A percentile compares a stretch with the other conserved stretches of the same genome.
Evolutionary conservation across 1,140 invertebrate genomes (phyloP).

Genomic region (Linepithema humile): DNA sequence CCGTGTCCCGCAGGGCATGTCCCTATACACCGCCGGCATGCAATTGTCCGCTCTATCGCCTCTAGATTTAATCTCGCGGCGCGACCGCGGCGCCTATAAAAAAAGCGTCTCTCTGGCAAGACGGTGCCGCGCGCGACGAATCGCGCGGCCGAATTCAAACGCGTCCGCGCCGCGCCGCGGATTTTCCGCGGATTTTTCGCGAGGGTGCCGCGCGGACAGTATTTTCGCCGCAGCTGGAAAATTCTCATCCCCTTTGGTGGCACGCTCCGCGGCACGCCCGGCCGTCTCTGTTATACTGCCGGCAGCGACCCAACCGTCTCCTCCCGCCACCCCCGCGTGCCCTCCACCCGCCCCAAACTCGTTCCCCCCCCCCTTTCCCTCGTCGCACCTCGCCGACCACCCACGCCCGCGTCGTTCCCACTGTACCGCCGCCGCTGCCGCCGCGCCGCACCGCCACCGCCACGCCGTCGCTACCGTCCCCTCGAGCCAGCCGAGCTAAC

Average conservation of each 20-base stretch:
- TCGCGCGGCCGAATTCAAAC: neutral
- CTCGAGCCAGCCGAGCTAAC: constrained; percentile 64
- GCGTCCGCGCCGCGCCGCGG: neutral
- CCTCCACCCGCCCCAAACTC: constrained; percentile 60
- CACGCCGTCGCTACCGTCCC: constrained; percentile 59
- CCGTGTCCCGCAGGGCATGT: constrained; percentile 84
- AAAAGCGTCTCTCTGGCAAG: constrained; percentile 76
- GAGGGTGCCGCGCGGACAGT: constrained; percentile 74
- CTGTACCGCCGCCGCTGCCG: constrained; percentile 41
- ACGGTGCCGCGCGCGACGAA: neutral
- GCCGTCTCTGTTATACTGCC: constrained; percentile 84
- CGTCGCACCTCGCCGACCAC: constrained; percentile 53
- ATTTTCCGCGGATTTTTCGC: constrained; percentile 68
- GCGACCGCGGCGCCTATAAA: neutral
- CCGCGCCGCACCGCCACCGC: constrained; percentile 49
- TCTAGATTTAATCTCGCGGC: neutral
- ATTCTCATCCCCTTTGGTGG: constrained; percentile 84
- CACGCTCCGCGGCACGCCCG: constrained; percentile 84
- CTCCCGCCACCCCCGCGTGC: constrained; percentile 61
- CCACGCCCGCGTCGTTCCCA: constrained; percentile 50
- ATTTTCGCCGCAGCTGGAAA: constrained; percentile 77
- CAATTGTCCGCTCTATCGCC: constrained; percentile 74
- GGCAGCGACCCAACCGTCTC: constrained; percentile 77
- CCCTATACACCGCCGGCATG: constrained; percentile 75
- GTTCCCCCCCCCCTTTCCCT: constrained; percentile 61